A percentile compares a stretch with the other conserved stretches of the same genome.
phyloP scores from a whole-genome alignment of 2,888 invertebrate genomes.

The Ectemnius cavifrons region DNA sequence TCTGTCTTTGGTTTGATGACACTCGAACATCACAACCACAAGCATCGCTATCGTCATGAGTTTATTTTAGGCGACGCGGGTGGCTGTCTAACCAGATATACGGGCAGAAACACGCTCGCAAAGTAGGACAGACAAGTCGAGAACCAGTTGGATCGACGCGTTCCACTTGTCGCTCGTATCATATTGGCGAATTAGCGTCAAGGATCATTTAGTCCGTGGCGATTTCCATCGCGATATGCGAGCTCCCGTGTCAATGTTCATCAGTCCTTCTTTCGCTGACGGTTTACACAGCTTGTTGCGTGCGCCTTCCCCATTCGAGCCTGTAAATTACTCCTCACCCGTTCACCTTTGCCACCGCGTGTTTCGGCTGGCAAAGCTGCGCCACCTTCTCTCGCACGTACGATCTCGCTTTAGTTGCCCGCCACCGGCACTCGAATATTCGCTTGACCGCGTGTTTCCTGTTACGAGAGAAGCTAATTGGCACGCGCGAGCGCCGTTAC shows the following conservation, averaged over 20 bases:
- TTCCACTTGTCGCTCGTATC: conserved; percentile 16
- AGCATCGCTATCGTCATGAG: conserved; percentile 23
- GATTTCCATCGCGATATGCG: conserved; percentile 37
- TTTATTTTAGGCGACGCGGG: conserved; percentile 62
- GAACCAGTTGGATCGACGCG: conserved; percentile 35
- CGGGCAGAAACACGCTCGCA: conserved; percentile 47
- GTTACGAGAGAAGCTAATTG: conserved; percentile 68
- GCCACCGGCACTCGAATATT: conserved; percentile 59
- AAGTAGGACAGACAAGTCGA: conserved; percentile 56
- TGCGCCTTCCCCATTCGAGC: conserved; percentile 32
- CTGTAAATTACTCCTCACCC: conserved; percentile 4
- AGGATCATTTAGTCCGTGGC: conserved; percentile 18
- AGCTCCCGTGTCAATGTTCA: conserved; percentile 18
- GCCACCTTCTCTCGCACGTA: conserved; percentile 20
- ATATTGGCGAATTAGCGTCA: too few species aligned
- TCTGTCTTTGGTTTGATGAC: conserved; percentile 1
- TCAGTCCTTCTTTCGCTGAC: conserved; percentile 63
- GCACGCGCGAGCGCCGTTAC: conserved; percentile 68
- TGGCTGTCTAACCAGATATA: conserved; percentile 62
- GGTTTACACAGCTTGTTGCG: conserved; percentile 47
- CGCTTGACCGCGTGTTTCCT: conserved; percentile 66
- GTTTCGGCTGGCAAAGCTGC: neutral
- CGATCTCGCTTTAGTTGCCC: conserved; percentile 19
- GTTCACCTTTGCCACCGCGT: conserved; percentile 14
- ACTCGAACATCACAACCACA: conserved; percentile 29